Evolutionary conservation across 2,888 invertebrate species (phyloP).

Genomic region (Stenodera caucasica): DNA sequence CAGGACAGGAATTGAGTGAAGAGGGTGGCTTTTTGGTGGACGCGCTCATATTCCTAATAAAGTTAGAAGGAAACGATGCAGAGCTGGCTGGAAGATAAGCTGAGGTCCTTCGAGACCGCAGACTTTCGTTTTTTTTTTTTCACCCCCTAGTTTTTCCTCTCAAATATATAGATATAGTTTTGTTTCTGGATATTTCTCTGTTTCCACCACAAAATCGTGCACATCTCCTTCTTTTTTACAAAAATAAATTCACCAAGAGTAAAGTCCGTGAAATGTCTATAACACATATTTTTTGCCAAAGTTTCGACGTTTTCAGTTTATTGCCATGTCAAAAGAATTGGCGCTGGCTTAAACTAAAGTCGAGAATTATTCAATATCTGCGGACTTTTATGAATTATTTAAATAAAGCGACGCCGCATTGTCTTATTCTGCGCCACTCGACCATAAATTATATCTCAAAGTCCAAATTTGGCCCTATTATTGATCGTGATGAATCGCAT

Average conservation of each 20-base stretch:
- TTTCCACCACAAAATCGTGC: slow-evolving; percentile 23
- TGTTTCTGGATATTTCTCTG: slow-evolving; percentile 14
- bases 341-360: slow-evolving; percentile 7
- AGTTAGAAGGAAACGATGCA: slow-evolving; percentile 39
- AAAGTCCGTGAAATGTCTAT: slow-evolving; percentile 44
- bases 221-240: slow-evolving; percentile 23
- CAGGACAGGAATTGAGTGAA: slow-evolving; percentile 19
- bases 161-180: neutral
- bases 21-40: neutral
- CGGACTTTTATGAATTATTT: slow-evolving; percentile 27
- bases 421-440: neutral
- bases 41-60: slow-evolving; percentile 39
- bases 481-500: neutral
- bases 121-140: slow-evolving; percentile 17
- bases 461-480: neutral
- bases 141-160: slow-evolving; percentile 18
- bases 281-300: slow-evolving; percentile 36
- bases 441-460: neutral
- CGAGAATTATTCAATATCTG: slow-evolving; percentile 25
- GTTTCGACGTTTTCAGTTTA: slow-evolving; percentile 21
- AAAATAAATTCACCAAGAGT: slow-evolving; percentile 41
- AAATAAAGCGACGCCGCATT: slow-evolving; percentile 13
- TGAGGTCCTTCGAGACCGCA: slow-evolving; percentile 39
- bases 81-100: slow-evolving; percentile 37
- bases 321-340: slow-evolving; percentile 27